These are phyloP conservation scores for Laticauda laticaudata DNA, from an alignment of 2,113 vertebrate genomes.

Conservation along the genomic window DNA sequence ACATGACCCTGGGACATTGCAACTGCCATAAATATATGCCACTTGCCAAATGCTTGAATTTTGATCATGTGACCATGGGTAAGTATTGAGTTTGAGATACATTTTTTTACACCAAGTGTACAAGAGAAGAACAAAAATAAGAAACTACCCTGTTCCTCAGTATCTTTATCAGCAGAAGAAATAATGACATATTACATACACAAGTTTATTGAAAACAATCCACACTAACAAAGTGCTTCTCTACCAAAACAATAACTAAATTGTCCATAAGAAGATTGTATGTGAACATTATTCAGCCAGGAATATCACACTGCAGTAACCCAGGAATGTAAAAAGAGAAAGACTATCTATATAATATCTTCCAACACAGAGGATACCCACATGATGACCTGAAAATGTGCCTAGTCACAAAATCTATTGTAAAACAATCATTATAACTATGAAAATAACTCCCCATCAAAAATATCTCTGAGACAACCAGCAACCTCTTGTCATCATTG, in stretches of 20 bases:
- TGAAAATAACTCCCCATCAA: neutral
- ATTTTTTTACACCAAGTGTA: neutral
- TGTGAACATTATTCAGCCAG: neutral
- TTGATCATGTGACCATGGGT: neutral
- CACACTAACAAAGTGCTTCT: neutral
- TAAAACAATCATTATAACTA: neutral
- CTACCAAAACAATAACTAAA: neutral
- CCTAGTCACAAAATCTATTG: neutral
- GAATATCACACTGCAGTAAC: neutral
- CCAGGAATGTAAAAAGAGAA: neutral
- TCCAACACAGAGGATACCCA: neutral
- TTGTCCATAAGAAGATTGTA: neutral
- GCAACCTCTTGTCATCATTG: too few relatives aligned
- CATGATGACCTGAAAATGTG: neutral
- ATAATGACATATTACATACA: neutral
- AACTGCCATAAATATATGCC: neutral
- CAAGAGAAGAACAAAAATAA: neutral
- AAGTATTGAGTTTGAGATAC: neutral
- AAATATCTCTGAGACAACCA: neutral
- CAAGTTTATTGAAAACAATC: neutral
- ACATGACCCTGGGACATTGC: neutral
- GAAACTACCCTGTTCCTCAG: neutral
- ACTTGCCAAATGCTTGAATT: neutral
- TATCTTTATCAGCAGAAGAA: neutral
- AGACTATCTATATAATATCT: neutral